Base-by-base conservation (phyloP, 2,113 vertebrate species). In the Grammatotria lemairii region DNA sequence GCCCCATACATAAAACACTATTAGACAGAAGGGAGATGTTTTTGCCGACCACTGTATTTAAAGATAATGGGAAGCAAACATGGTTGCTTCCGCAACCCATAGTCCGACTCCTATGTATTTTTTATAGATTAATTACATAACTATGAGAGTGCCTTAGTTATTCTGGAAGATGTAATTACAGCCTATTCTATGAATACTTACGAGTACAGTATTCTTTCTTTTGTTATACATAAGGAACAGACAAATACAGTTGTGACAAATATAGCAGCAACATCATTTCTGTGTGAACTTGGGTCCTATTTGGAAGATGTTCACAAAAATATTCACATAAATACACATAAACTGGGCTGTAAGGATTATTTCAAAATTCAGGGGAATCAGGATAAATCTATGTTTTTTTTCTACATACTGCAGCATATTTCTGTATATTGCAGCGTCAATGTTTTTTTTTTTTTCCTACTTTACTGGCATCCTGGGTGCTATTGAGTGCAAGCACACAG, bases 81-180 rank as follows among this genome's bases (percentile, higher is more conserved):
- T 68, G 19, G 4, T 14, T 0, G 19, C 33, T 40, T 40, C 19
- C 1, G 5, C 0, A 68, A 68, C 10, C 63, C 11, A 5, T 40
- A 14, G 2, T 8, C 4, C 0, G 0, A 0, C 35, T 40, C 63
- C 35, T 40, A 6, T 68, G 63, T 9, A 68, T 68, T 68, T 40
- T 40, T 68, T 40, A 68, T 68, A 3, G 63, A 68, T 68, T 68
- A 68, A 68, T 23, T 68, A 68, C 11, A 40, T 14, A 68, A 40
- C n/a, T 40, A 40, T 68, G 19, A 68, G 0, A 68, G 5, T 8
- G 19, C 33, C 11, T 68, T 38, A 8, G 60, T 65, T 68, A 21
- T 68, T 38, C 35, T 40, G 12, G 63, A 68, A 23, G 35, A 68
- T 0, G n/a, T 6, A 23, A 40, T 68, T 9, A 68, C 63, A 68